Base-by-base conservation (phyloP, 2,888 invertebrate genomes). In the Ophraella communa region DNA sequence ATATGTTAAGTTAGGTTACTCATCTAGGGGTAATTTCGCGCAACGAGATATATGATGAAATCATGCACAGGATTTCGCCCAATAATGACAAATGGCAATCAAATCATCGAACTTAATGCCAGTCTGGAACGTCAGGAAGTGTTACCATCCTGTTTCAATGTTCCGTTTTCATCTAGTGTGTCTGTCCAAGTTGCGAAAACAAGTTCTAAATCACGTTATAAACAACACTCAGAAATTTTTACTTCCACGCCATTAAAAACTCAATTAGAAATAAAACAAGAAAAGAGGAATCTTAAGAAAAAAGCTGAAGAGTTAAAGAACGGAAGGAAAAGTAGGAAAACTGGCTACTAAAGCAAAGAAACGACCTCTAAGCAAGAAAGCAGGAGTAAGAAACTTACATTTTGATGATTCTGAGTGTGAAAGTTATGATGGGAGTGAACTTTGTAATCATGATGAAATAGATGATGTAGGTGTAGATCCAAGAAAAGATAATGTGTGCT, bases 341-440 rank as follows among this genome's bases (percentile, higher is more conserved):
- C 49, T 23, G 23, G 24, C 23, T 54, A 39, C 35, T 39, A 39
- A 39, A 54, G 42, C 56, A 42, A 44, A 56, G 27, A 56, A 56
- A 30, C 23, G 3, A 52, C n/a, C n/a, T n/a, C n/a, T n/a, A n/a
- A n/a, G n/a, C n/a, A n/a, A n/a, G n/a, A n/a, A n/a, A n/a, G n/a
- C n/a, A n/a, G n/a, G n/a, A n/a, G n/a, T n/a, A n/a, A n/a, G n/a
- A n/a, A n/a, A n/a, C n/a, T n/a, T n/a, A n/a, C n/a, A n/a, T n/a
- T n/a, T n/a, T n/a, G n/a, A n/a, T n/a, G n/a, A n/a, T n/a, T n/a
- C n/a, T n/a, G n/a, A n/a, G n/a, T n/a, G n/a, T n/a, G n/a, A n/a
- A n/a, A 59, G 59, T 59, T 59, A 58, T 44, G 44, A 56, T n/a
- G n/a, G n/a, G n/a, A n/a, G 49, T 30, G 20, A 47, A 21, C 45